Base-by-base conservation (phyloP, 2,113 vertebrate species). In the Psittacus erithacus region DNA sequence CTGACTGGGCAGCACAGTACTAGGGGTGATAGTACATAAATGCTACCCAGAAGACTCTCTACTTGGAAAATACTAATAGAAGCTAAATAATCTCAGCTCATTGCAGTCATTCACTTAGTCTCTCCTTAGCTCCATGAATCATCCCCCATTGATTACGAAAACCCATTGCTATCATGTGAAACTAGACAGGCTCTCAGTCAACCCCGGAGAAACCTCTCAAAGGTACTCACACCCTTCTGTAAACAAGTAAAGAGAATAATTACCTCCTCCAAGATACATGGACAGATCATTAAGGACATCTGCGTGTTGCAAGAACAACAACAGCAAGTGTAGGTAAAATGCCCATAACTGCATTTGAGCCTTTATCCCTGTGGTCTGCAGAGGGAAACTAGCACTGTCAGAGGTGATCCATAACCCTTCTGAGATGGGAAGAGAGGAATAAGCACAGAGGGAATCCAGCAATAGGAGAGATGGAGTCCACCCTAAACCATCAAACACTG, bases 341-440 rank as follows among this genome's bases (percentile, higher is more conserved):
- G 59, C 7, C 59, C 60, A 16, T 39, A n/a, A 47, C 31, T 38
- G 23, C 16, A 28, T 77, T 43, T 47, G 2, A 86, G 59, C 19
- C 64, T 53, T 47, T 19, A 86, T 70, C 27, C 13, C 41, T 77
- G 50, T 43, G 31, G 25, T 43, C n/a, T 2, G 2, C 25, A 35
- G 67, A 43, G 74, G 41, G 27, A 79, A 79, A 49, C 10, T 0
- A 0, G 13, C 46, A 60, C 31, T 0, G 1, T 38, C 50, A 43
- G 50, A 82, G 33, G 39, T 53, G n/a, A 62, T 67, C 39, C 0
- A 0, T 59, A n/a, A 75, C 17, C 49, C 29, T 79, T 57, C 49
- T 64, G 43, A 93, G 57, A 41, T 47, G 27, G 33, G 33, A 59
- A 59, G 57, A n/a, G 57, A 24, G 22, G 57, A 59, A 59, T 59